phyloP scores from a whole-genome alignment of 2,888 invertebrate genomes.

The Drosophila heteroneura region DNA sequence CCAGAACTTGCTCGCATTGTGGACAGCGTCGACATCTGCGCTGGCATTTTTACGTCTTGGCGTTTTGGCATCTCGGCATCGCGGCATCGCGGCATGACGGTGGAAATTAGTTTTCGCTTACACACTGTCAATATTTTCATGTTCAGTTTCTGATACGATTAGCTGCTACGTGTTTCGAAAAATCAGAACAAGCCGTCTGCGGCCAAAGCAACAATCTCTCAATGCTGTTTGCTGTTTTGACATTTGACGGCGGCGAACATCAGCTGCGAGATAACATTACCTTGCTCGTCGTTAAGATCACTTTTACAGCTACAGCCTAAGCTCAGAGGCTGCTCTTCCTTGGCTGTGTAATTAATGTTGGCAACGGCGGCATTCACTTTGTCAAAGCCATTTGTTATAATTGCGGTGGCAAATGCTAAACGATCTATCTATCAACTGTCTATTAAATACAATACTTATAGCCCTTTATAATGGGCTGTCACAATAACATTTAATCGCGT shows the following conservation, averaged over 20 bases:
- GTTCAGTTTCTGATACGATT: constrained; percentile 60
- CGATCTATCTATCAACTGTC: constrained; percentile 11
- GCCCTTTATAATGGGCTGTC: constrained; percentile 15
- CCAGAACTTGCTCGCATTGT: constrained; percentile 12
- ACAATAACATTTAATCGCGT: constrained; percentile 2
- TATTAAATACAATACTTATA: constrained; percentile 1
- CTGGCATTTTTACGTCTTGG: constrained; percentile 38
- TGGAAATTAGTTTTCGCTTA: constrained; percentile 52
- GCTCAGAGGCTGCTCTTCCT: constrained; percentile 25
- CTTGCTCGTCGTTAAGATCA: constrained; percentile 69
- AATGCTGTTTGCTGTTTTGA: constrained; percentile 59
- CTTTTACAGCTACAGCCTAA: constrained; percentile 39
- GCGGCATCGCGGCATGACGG: constrained; percentile 49
- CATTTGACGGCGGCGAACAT: constrained; percentile 56
- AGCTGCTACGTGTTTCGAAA: constrained; percentile 54
- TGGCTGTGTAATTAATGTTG: constrained; percentile 48
- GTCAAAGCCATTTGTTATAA: constrained; percentile 48
- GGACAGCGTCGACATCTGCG: constrained; percentile 37
- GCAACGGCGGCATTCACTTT: constrained; percentile 69
- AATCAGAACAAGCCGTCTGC: constrained; percentile 36
- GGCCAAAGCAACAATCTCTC: constrained; percentile 14
- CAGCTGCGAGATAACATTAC: constrained; percentile 46
- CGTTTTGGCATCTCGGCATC: constrained; percentile 19
- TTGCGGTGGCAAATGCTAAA: constrained; percentile 65
- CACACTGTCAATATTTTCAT: constrained; percentile 52